Evolutionary conservation across 2,888 invertebrate species (phyloP).

Genomic region (Agrochola circellaris): DNA sequence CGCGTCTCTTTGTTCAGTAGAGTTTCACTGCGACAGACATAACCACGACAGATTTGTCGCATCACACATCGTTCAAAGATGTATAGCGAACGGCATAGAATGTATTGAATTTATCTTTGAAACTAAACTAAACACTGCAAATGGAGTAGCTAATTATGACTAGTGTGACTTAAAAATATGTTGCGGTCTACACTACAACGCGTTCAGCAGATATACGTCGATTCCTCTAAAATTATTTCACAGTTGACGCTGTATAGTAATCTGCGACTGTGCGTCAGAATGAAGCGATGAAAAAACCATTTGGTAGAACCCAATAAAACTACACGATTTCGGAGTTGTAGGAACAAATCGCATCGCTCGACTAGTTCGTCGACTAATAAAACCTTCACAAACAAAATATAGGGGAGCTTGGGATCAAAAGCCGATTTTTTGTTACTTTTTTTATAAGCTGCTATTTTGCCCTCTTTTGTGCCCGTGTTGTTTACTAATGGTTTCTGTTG

Average conservation of each 20-base stretch:
- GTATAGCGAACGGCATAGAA: conserved; percentile 7
- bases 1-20: conserved; percentile 85
- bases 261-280: conserved; percentile 34
- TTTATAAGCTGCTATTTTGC: conserved; percentile 89
- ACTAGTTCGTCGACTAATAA: conserved; percentile 87
- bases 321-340: conserved; percentile 60
- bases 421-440: conserved; percentile 88
- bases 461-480: conserved; percentile 90
- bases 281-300: conserved; percentile 54
- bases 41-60: conserved; percentile 80
- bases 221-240: conserved; percentile 14
- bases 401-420: conserved; percentile 88
- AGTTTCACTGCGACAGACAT: conserved; percentile 75
- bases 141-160: not conserved
- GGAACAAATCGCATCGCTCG: conserved; percentile 77
- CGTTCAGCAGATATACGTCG: not conserved
- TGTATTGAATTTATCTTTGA: conserved; percentile 18
- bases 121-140: conserved; percentile 1
- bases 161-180: not conserved
- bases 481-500: conserved; percentile 91
- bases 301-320: conserved; percentile 61
- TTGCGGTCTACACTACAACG: not conserved
- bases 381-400: conserved; percentile 87
- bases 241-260: conserved; percentile 23
- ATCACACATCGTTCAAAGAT: conserved; percentile 57